These are phyloP conservation scores for Nephrotoma guestfalica DNA, from an alignment of 2,888 invertebrate species.

Conservation along the genomic window DNA sequence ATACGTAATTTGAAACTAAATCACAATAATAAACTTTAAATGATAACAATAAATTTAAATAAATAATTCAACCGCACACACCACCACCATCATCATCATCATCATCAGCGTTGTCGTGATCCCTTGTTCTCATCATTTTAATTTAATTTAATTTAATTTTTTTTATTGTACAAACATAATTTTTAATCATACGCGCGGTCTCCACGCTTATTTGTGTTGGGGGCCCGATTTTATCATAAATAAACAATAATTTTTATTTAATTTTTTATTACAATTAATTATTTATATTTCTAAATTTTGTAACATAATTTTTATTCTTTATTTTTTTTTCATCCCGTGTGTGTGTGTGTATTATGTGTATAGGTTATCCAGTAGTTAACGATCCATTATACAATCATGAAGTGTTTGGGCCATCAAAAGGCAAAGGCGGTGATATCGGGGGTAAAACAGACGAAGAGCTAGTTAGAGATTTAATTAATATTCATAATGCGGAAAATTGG, in stretches of 20 bases:
- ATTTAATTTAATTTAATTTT: neutral
- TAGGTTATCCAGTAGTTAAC: conserved; percentile 93
- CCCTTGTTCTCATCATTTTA: neutral
- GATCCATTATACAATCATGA: conserved; percentile 94
- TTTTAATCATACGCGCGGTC: neutral
- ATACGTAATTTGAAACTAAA: neutral
- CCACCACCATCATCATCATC: neutral
- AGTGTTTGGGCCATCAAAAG: conserved; percentile 88
- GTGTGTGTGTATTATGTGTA: conserved; percentile 8
- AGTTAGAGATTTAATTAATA: conserved; percentile 74
- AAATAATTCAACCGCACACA: neutral
- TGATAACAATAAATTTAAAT: neutral
- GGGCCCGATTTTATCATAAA: neutral
- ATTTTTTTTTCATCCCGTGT: neutral
- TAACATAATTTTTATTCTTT: neutral
- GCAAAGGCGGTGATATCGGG: conserved; percentile 73
- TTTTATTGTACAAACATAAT: neutral
- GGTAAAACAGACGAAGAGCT: conserved; percentile 83
- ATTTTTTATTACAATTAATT: neutral
- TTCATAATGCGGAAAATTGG: conserved; percentile 92
- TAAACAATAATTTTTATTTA: neutral
- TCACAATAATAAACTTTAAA: neutral
- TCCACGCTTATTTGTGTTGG: neutral
- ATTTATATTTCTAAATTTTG: neutral
- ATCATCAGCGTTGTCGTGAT: neutral